phyloP scores from a whole-genome alignment of 2,888 invertebrate genomes.

The Latrodectus elegans region DNA sequence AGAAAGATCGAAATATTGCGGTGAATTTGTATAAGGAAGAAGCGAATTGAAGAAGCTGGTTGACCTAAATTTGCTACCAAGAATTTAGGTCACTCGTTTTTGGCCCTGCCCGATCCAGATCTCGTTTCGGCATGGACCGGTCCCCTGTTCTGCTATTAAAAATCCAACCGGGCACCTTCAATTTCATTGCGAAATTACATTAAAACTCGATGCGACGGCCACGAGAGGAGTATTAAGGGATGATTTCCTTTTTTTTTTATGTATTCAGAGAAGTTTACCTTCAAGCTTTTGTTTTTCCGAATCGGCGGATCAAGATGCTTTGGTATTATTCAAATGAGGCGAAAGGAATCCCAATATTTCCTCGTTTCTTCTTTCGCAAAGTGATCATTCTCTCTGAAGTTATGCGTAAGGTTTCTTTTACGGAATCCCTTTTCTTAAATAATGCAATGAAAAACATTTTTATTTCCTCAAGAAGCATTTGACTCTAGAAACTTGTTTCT shows the following conservation, averaged over 20 bases:
- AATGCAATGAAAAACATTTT: background rate
- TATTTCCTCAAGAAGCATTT: background rate
- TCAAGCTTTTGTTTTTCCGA: constrained; percentile 11
- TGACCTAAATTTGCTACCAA: constrained; percentile 53
- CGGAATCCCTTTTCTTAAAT: too few species aligned
- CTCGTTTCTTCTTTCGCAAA: background rate
- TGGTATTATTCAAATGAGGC: background rate
- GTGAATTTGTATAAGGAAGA: constrained; percentile 27
- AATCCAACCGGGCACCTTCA: constrained; percentile 46
- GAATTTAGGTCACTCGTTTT: constrained; percentile 58
- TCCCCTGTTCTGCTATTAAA: constrained; percentile 33
- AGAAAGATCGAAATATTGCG: constrained; percentile 39
- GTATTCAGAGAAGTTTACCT: constrained; percentile 12
- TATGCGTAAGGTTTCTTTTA: background rate
- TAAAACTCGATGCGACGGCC: background rate
- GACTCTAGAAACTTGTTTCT: too few species aligned
- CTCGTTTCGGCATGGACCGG: constrained; percentile 43
- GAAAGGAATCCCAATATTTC: background rate
- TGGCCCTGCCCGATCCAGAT: constrained; percentile 65
- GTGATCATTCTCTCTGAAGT: background rate
- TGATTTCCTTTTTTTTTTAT: background rate
- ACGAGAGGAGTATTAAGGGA: background rate
- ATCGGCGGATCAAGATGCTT: background rate
- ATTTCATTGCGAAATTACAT: constrained; percentile 45
- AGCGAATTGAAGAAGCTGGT: constrained; percentile 22